These are phyloP conservation scores for Podargus strigoides DNA, from an alignment of 2,797 vertebrate species.

Conservation along the genomic window DNA sequence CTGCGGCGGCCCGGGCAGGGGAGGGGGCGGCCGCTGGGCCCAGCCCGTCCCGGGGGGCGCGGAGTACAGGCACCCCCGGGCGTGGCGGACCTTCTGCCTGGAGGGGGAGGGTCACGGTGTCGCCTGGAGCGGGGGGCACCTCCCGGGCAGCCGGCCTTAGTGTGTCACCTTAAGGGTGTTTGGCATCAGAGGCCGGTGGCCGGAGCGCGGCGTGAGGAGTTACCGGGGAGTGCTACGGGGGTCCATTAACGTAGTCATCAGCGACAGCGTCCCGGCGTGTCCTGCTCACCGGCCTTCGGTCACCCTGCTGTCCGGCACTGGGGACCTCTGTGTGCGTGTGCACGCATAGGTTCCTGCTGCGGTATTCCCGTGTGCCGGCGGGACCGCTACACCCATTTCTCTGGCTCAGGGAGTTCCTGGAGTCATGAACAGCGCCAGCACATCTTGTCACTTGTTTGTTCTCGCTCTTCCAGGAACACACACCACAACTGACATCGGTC, in stretches of 20 bases:
- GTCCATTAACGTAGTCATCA: background rate
- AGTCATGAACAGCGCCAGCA: accelerated
- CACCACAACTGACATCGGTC: background rate
- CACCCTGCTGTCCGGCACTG: accelerated
- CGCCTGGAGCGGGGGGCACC: background rate
- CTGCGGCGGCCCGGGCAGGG: background rate
- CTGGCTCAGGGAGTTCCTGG: background rate
- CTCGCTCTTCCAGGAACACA: accelerated
- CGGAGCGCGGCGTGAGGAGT: background rate
- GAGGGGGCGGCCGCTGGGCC: background rate
- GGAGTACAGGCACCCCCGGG: no score
- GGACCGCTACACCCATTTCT: background rate
- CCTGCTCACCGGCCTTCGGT: background rate
- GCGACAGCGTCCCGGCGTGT: background rate
- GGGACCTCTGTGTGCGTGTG: accelerated
- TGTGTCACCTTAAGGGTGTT: background rate
- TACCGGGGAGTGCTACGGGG: no score
- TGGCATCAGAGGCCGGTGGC: accelerated
- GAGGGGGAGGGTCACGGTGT: background rate
- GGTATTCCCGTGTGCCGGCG: accelerated
- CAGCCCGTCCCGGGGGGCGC: background rate
- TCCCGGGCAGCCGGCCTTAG: background rate
- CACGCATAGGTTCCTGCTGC: accelerated
- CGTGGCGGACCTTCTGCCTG: background rate
- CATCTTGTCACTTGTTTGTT: background rate